Percentiles rank a stretch among this genome's conserved stretches.
Conservation (phyloP, 2,797 vertebrate species). For the Poliocrania exsul region DNA sequence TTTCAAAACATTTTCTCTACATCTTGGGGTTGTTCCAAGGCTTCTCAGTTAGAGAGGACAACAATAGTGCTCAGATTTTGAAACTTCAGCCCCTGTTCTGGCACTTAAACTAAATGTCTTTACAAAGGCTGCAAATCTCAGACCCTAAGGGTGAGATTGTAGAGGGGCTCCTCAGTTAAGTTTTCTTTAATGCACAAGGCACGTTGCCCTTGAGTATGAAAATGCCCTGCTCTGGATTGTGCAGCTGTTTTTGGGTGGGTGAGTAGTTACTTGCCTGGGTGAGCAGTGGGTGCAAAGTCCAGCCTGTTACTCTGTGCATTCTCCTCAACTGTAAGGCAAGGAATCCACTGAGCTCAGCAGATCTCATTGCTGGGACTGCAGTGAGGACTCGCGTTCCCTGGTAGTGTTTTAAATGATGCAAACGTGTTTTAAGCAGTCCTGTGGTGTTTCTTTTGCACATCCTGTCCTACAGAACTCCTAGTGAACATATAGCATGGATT, state of each 20-base stretch:
- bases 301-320: fast-evolving
- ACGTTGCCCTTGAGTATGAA: neutral
- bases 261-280: neutral
- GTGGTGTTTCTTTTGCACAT: neutral
- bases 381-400: neutral
- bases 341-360: neutral
- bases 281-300: neutral
- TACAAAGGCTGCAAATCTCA: neutral
- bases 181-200: neutral
- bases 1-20: neutral
- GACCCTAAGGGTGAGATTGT: neutral
- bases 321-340: neutral
- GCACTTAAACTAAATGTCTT: neutral
- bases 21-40: neutral
- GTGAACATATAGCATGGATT: neutral
- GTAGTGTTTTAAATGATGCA: neutral
- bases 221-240: neutral
- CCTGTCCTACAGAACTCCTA: neutral
- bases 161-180: neutral
- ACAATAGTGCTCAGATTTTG: neutral
- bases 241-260: neutral
- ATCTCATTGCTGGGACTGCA: neutral
- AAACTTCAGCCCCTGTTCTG: neutral
- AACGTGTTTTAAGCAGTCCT: neutral
- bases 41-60: neutral